phyloP scores from a whole-genome alignment of 2,888 invertebrate species.

The Xylota segnis region DNA sequence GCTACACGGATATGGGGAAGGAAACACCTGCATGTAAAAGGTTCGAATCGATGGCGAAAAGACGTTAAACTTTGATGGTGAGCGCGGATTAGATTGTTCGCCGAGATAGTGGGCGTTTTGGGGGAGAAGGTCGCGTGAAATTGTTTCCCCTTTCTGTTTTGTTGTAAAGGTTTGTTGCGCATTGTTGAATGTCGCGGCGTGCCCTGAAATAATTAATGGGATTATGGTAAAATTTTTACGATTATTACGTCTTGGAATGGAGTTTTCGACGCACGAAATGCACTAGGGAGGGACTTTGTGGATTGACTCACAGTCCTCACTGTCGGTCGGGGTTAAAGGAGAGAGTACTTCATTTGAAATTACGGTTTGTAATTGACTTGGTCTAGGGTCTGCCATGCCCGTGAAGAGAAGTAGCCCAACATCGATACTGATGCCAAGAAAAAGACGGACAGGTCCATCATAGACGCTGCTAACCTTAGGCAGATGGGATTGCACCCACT shows the following conservation, averaged over 20 bases:
- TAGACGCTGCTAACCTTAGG: too few species aligned
- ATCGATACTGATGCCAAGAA: too few species aligned
- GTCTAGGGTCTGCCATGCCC: too few species aligned
- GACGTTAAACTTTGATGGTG: constrained; percentile 45
- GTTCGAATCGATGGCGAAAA: constrained; percentile 24
- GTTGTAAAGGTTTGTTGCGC: not conserved
- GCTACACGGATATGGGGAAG: not conserved
- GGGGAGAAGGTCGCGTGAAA: not conserved
- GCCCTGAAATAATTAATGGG: not conserved
- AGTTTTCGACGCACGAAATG: not conserved
- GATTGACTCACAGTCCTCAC: too few species aligned
- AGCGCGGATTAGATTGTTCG: constrained; percentile 50
- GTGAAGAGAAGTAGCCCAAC: too few species aligned
- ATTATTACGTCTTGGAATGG: constrained; percentile 1
- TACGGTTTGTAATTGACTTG: too few species aligned
- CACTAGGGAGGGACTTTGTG: not conserved
- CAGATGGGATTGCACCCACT: too few species aligned
- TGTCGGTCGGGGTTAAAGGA: too few species aligned
- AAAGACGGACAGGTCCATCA: too few species aligned
- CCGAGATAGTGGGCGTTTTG: constrained; percentile 7
- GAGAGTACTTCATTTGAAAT: too few species aligned
- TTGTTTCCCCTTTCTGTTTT: constrained; percentile 15
- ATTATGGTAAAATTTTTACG: constrained; percentile 8
- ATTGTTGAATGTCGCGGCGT: constrained; percentile 3
- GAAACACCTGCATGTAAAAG: constrained; percentile 51